Evolutionary conservation across 1,140 invertebrate genomes (phyloP).

Genomic region (Piezodorus guildinii): DNA sequence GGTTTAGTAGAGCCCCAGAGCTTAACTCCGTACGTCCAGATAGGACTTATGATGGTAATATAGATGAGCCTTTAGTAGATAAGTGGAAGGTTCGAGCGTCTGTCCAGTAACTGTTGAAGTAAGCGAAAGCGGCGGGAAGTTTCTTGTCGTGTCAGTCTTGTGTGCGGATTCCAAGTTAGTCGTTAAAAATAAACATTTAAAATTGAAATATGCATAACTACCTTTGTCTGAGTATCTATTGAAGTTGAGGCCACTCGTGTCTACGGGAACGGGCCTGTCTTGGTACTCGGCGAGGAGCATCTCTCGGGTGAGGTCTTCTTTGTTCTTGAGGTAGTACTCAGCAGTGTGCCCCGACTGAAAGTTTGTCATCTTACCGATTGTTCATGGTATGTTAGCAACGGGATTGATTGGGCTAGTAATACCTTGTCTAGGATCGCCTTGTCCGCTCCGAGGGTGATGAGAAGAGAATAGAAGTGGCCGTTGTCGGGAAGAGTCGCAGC

Average conservation of each 20-base stretch:
- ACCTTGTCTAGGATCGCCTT: conserved; percentile 71
- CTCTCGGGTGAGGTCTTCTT: conserved; percentile 53
- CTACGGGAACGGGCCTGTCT: conserved; percentile 14
- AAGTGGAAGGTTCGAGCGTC: too few relatives aligned
- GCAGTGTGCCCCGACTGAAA: conserved; percentile 56
- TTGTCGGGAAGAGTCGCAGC: conserved; percentile 74
- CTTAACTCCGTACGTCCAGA: too few relatives aligned
- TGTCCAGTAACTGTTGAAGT: too few relatives aligned
- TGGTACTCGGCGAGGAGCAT: conserved; percentile 48
- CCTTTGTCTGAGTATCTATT: conserved; percentile 23
- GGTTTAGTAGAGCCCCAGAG: too few relatives aligned
- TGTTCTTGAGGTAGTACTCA: conserved; percentile 57
- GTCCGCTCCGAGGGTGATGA: conserved; percentile 75
- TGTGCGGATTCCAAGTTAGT: too few relatives aligned
- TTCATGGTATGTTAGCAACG: background rate
- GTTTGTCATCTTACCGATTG: background rate
- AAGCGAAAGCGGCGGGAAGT: too few relatives aligned
- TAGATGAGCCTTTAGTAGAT: too few relatives aligned
- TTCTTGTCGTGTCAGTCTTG: too few relatives aligned
- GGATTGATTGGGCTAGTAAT: conserved; percentile 18
- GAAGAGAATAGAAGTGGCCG: conserved; percentile 75
- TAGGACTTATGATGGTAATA: too few relatives aligned
- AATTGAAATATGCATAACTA: background rate
- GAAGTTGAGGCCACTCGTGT: conserved; percentile 11
- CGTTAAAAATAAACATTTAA: too few relatives aligned